Conservation (phyloP, 2,888 invertebrate species). For the Tenthredo notha region DNA sequence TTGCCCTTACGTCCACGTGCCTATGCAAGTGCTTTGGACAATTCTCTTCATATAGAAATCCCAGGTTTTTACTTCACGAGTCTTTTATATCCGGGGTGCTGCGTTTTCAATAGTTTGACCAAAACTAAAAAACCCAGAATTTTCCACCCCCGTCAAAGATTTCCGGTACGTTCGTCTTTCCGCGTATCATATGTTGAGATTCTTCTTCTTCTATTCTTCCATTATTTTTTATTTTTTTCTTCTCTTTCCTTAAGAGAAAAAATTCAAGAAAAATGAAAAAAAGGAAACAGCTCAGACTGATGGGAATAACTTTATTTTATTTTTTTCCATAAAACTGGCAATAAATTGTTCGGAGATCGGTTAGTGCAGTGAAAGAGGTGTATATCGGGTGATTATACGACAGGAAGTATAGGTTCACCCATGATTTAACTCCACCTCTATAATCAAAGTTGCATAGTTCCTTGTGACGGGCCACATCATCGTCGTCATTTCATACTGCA, state of each 20-base stretch:
- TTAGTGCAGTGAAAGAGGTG: background rate
- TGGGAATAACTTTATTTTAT: background rate
- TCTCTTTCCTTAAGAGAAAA: background rate
- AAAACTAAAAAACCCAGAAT: background rate
- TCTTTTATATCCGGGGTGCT: background rate
- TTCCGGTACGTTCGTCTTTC: slow-evolving; percentile 16
- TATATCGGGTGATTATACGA: background rate
- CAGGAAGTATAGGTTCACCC: slow-evolving; percentile 69
- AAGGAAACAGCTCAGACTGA: background rate
- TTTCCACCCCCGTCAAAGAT: background rate
- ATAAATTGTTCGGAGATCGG: background rate
- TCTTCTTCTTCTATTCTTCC: background rate
- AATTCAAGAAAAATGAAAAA: background rate
- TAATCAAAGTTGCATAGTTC: slow-evolving; percentile 68
- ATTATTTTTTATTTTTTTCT: background rate
- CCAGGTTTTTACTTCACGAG: background rate
- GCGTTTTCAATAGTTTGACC: slow-evolving; percentile 5
- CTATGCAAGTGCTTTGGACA: background rate
- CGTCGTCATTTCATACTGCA: slow-evolving; percentile 11
- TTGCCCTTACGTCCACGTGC: slow-evolving; percentile 36
- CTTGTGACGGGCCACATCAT: slow-evolving; percentile 60
- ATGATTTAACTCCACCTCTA: slow-evolving; percentile 69
- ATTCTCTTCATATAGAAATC: background rate
- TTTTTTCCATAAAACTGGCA: background rate
- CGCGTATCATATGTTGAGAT: background rate